Base-by-base conservation (phyloP, 1,140 invertebrate genomes). In the Halesus radiatus region DNA sequence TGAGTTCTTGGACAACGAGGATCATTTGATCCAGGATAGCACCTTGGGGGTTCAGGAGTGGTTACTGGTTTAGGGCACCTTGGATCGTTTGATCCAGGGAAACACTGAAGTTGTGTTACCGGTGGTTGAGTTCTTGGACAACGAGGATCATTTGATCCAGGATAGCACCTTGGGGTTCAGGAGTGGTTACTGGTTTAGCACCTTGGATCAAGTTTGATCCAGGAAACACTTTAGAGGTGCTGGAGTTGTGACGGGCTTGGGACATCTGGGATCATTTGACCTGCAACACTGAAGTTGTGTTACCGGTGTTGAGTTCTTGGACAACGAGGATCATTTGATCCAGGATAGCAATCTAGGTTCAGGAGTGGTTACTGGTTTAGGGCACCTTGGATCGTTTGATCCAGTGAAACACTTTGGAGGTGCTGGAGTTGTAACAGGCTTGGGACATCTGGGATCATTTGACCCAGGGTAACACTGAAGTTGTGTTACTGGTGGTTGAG, bases 231-330 rank as follows among this genome's bases (percentile, higher is more conserved):
- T 62, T 15, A 83, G 79, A 54, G 84, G 26, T 15, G 81, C 29
- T 26, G 84, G 84, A 79, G 79, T 56, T 45, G 81, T 84, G 78
- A 66, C 76, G 53, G 83, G 73, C 20, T 83, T 81, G 7, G 87
- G 87, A 82, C 87, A 89, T 81, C 86, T 83, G 54, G 88, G 87
- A 85, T 88, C 87, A 16, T 83, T 84, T 7, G 82, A 84, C 87
- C 88, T 4, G 88, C 87, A 84, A 54, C 82, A 86, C 13, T 77
- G 79, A 23, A 79, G 81, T 13, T 45, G 8, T 72, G 72, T 68
- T 54, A 83, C 84, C 54, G 85, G 85, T 64, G 86, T 60, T 85
- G 70, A 8, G 64, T 80, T 68, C 81, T 75, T 32, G 86, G 85
- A 83, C 88, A 88, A 73, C 86, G 84, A 52, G 86, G 86, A 80